Conservation (phyloP, 2,113 vertebrate genomes). For the Coryphaenoides rupestris region DNA sequence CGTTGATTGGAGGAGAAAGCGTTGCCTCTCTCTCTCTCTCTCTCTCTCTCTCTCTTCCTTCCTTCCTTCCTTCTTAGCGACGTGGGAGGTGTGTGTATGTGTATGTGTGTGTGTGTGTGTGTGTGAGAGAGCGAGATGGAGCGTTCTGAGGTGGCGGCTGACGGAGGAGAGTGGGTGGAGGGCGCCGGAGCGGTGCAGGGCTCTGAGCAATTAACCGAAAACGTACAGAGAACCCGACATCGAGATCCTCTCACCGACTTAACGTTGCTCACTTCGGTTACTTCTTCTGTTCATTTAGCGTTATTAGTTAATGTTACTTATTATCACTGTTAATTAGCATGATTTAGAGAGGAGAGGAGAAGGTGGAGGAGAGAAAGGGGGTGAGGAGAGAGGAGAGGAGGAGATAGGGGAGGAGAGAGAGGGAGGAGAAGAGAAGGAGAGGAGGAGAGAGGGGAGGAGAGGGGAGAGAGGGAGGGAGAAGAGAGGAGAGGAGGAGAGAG, state of each 20-base stretch:
- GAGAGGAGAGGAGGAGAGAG: not conserved
- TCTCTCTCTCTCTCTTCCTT: too few relatives aligned
- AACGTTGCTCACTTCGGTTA: too few relatives aligned
- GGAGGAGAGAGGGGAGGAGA: conserved; percentile 13
- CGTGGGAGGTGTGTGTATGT: conserved; percentile 18
- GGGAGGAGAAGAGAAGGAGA: not conserved
- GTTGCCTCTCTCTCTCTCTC: too few relatives aligned
- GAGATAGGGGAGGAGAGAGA: too few relatives aligned
- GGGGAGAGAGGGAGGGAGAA: not conserved
- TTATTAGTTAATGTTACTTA: too few relatives aligned
- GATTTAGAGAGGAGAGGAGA: not conserved
- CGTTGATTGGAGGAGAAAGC: conserved; percentile 50
- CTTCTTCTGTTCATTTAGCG: too few relatives aligned
- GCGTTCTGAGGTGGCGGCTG: not conserved
- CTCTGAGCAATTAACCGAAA: too few relatives aligned
- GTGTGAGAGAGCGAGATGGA: not conserved
- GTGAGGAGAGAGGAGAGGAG: not conserved
- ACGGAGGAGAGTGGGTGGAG: not conserved
- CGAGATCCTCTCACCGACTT: too few relatives aligned
- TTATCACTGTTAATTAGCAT: too few relatives aligned
- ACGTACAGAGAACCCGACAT: too few relatives aligned
- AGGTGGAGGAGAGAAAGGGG: not conserved
- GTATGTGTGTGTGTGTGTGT: too few relatives aligned
- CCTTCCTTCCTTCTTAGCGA: too few relatives aligned
- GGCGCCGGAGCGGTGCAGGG: conserved; percentile 1